Conservation (phyloP, 2,888 invertebrate species). For the Pseudanteris insignis region DNA sequence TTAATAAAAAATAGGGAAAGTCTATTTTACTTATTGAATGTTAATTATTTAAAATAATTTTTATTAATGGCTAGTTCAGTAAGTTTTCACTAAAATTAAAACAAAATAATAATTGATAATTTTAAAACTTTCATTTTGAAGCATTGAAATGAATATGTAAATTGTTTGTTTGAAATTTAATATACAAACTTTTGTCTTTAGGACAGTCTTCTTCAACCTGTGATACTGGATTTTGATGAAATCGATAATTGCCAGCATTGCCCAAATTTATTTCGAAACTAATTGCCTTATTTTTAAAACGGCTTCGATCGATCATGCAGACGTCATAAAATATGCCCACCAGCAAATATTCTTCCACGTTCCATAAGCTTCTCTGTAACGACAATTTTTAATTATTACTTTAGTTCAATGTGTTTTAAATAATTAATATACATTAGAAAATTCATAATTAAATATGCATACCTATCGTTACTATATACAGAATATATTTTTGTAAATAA, state of each 20-base stretch:
- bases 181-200: slow-evolving; percentile 18
- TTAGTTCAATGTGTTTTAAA: too few species aligned
- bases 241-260: slow-evolving; percentile 68
- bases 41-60: too few species aligned
- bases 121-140: background rate
- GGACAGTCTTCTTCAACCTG: slow-evolving; percentile 26
- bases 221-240: slow-evolving; percentile 48
- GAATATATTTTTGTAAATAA: too few species aligned
- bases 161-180: background rate
- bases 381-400: too few species aligned
- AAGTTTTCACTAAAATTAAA: too few species aligned
- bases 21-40: too few species aligned
- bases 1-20: too few species aligned
- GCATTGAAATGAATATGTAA: too few species aligned
- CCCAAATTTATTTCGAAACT: slow-evolving; percentile 77
- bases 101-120: background rate
- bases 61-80: too few species aligned
- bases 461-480: too few species aligned
- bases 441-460: too few species aligned
- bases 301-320: slow-evolving; percentile 73
- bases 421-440: too few species aligned
- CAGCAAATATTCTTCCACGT: slow-evolving; percentile 73
- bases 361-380: slow-evolving; percentile 71
- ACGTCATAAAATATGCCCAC: slow-evolving; percentile 75
- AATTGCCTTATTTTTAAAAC: slow-evolving; percentile 69